Percentiles rank a stretch among this genome's conserved stretches.
Conservation (phyloP, 2,113 vertebrate genomes). For the Erythrolamprus reginae region DNA sequence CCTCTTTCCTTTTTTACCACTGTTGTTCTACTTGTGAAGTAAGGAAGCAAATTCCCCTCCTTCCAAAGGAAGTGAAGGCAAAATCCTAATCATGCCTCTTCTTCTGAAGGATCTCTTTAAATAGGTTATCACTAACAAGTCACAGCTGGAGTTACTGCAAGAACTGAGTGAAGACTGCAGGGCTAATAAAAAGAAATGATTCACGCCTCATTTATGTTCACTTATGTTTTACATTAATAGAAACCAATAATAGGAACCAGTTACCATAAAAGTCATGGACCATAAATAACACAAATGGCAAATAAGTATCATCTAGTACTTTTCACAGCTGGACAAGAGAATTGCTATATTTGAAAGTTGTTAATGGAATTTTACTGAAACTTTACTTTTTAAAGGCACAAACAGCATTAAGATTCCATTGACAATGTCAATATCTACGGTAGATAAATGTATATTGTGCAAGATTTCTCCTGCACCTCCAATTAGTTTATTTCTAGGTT, state of each 20-base stretch:
- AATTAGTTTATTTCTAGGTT: conserved; percentile 17
- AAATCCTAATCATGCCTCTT: conserved; percentile 61
- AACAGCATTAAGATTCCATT: conserved; percentile 36
- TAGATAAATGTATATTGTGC: conserved; percentile 17
- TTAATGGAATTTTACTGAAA: conserved; percentile 79
- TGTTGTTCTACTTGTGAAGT: conserved; percentile 42
- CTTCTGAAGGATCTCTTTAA: conserved; percentile 72
- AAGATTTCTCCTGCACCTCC: neutral
- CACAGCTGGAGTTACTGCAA: conserved; percentile 76
- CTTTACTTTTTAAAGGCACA: conserved; percentile 75
- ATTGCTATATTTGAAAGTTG: conserved; percentile 75
- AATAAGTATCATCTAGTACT: conserved; percentile 85
- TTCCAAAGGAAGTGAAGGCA: conserved; percentile 41
- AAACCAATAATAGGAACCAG: conserved; percentile 94
- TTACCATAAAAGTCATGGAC: conserved; percentile 91
- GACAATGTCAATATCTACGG: conserved; percentile 27
- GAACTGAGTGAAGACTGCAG: conserved; percentile 72
- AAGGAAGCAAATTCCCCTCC: conserved; percentile 32
- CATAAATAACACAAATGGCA: conserved; percentile 95
- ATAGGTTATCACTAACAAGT: conserved; percentile 81
- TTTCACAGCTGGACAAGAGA: conserved; percentile 81
- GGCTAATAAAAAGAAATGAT: conserved; percentile 91
- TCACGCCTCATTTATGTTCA: conserved; percentile 93
- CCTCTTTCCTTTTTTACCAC: conserved; percentile 37
- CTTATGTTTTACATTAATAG: conserved; percentile 97